A percentile compares a stretch with the other conserved stretches of the same genome.
Evolutionary conservation across 1,140 invertebrate genomes (phyloP).

Genomic region (Brachionus plicatilis): DNA sequence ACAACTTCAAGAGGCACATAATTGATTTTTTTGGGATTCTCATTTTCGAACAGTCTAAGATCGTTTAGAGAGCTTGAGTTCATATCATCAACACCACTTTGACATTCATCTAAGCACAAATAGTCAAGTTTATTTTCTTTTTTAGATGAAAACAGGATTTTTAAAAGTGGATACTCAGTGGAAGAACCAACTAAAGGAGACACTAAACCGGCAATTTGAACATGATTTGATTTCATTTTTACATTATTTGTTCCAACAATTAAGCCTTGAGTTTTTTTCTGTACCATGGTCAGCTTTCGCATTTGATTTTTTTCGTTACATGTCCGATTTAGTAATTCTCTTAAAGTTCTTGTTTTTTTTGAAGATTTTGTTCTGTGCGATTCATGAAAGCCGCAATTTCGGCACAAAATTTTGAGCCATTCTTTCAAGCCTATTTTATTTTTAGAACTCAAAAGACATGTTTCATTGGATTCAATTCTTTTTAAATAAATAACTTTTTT

Average conservation of each 20-base stretch:
- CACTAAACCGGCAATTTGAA: not conserved
- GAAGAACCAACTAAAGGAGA: not conserved
- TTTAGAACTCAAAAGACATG: not conserved
- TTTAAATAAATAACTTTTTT: not conserved
- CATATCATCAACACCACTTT: not conserved
- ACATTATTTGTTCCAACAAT: not conserved
- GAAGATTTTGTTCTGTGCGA: not conserved
- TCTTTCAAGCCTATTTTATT: not conserved
- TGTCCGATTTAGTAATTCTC: not conserved
- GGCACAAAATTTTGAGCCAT: constrained; percentile 26
- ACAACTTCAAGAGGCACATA: constrained; percentile 11
- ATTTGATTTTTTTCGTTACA: not conserved
- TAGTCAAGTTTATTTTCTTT: not conserved
- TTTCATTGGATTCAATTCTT: constrained; percentile 3
- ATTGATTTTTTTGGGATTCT: not conserved
- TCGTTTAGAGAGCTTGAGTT: not conserved
- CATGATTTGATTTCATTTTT: not conserved
- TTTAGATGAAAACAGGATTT: not conserved
- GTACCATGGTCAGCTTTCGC: not conserved
- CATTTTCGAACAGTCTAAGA: not conserved
- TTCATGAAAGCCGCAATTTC: not conserved
- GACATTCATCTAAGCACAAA: not conserved
- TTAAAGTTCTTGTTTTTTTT: not conserved
- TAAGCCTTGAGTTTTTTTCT: not conserved
- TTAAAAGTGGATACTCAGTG: not conserved